These are phyloP conservation scores for Atractosteus spatula DNA, from an alignment of 2,113 vertebrate genomes.

Conservation along the genomic window DNA sequence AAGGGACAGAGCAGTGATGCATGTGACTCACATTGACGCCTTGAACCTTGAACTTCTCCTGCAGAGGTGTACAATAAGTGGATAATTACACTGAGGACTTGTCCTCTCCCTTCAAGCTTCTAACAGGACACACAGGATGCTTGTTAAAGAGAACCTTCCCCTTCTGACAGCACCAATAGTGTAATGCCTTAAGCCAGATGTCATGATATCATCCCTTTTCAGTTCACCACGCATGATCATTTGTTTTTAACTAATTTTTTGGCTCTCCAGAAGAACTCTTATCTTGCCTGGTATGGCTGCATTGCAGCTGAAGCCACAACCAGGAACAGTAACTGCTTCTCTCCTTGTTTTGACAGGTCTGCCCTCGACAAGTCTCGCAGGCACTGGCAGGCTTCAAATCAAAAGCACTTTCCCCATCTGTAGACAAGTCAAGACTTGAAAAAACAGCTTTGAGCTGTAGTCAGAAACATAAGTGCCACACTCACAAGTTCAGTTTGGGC, in stretches of 20 bases:
- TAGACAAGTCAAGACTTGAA: background rate
- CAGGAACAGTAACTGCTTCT: background rate
- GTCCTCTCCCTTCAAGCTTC: background rate
- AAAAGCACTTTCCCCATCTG: background rate
- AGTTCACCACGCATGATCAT: too few species aligned
- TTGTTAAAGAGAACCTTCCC: background rate
- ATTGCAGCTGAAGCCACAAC: background rate
- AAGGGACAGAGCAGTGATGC: background rate
- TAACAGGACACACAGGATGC: background rate
- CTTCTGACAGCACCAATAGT: background rate
- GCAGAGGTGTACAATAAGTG: background rate
- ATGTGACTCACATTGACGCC: background rate
- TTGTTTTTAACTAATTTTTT: background rate
- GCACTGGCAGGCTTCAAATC: background rate
- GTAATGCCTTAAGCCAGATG: background rate
- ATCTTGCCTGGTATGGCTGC: background rate
- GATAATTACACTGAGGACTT: background rate
- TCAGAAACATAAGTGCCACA: too few species aligned
- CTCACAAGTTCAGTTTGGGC: too few species aligned
- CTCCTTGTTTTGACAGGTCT: background rate
- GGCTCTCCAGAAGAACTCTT: background rate
- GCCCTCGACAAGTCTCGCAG: background rate
- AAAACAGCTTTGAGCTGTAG: background rate
- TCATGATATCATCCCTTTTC: background rate
- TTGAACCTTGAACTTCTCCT: constrained; percentile 4